Percentiles rank a stretch among this genome's conserved stretches.
phyloP scores from a whole-genome alignment of 1,140 invertebrate species.

The Sweltsa coloradensis region DNA sequence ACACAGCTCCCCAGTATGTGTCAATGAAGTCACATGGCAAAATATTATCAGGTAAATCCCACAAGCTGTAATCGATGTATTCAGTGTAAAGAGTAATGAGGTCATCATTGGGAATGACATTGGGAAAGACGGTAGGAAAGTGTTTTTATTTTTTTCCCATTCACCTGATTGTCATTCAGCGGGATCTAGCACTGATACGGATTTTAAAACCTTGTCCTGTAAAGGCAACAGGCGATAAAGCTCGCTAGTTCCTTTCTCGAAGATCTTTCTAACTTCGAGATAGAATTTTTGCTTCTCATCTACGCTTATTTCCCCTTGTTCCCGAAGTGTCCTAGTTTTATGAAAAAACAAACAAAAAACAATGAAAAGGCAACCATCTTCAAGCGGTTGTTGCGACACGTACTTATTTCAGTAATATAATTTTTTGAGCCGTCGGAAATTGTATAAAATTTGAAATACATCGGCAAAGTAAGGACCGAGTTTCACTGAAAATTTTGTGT shows the following conservation, averaged over 20 bases:
- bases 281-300: not conserved
- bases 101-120: not conserved
- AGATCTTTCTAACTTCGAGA: not conserved
- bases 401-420: not conserved
- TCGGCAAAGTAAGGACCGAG: not conserved
- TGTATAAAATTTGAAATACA: not conserved
- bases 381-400: not conserved
- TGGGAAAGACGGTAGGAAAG: not conserved
- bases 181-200: not conserved
- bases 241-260: not conserved
- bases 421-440: not conserved
- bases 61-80: not conserved
- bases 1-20: not conserved
- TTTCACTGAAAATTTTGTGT: not conserved
- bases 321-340: not conserved
- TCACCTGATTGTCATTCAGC: not conserved
- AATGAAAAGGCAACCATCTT: too few species aligned
- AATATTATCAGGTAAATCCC: slow-evolving; percentile 3
- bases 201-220: not conserved
- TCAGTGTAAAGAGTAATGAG: not conserved
- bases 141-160: not conserved
- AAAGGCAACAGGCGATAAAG: not conserved
- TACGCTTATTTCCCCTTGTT: not conserved
- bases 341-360: not conserved
- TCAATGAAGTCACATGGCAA: not conserved